A percentile compares a stretch with the other conserved stretches of the same genome.
Conservation (phyloP, 2,113 vertebrate species). For the Ancistrus triradiatus region DNA sequence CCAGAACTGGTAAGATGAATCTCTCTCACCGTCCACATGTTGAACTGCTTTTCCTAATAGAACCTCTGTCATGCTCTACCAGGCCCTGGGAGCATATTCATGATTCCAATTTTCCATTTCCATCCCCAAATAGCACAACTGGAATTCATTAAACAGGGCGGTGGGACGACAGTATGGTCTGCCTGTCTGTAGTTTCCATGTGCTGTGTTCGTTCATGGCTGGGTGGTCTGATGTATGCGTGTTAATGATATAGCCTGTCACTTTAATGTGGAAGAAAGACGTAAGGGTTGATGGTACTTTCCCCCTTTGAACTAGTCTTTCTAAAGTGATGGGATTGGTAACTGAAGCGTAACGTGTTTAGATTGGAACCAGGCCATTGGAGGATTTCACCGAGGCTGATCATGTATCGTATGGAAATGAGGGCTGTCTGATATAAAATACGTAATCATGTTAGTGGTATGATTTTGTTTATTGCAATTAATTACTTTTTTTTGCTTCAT, state of each 20-base stretch:
- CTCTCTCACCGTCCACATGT: not conserved
- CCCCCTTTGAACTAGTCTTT: too few relatives aligned
- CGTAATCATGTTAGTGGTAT: too few relatives aligned
- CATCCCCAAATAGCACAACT: conserved; percentile 26
- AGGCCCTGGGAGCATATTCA: conserved; percentile 3
- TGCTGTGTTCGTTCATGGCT: not conserved
- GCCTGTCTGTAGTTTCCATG: conserved; percentile 26
- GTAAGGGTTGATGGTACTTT: not conserved
- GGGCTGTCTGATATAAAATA: too few relatives aligned
- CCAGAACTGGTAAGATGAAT: conserved; percentile 87
- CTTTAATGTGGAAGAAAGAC: not conserved
- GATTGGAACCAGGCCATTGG: too few relatives aligned
- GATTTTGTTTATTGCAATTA: too few relatives aligned
- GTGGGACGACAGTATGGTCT: conserved; percentile 16
- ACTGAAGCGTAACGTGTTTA: too few relatives aligned
- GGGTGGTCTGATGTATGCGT: conserved; percentile 31
- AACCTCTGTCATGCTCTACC: conserved; percentile 7
- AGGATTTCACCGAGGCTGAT: too few relatives aligned
- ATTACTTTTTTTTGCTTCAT: too few relatives aligned
- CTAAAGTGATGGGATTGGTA: too few relatives aligned
- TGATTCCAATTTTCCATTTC: conserved; percentile 24
- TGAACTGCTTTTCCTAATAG: conserved; percentile 8
- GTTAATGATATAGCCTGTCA: conserved; percentile 2
- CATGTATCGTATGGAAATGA: too few relatives aligned
- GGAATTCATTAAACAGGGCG: conserved; percentile 37